A percentile compares a stretch with the other conserved stretches of the same genome.
Conservation (phyloP, 2,888 invertebrate genomes). For the Eueremaeus valkanovi region DNA sequence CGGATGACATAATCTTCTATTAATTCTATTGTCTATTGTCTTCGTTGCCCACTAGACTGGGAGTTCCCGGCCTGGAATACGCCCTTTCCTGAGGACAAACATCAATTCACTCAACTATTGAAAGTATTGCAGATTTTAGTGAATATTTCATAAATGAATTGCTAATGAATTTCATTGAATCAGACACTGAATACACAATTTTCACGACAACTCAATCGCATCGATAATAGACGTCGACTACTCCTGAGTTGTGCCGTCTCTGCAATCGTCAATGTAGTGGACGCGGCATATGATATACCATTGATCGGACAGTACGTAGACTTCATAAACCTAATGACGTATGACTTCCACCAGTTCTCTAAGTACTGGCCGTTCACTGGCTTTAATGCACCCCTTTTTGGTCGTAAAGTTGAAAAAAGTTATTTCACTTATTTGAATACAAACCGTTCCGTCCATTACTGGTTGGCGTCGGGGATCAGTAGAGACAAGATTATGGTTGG, state of each 20-base stretch:
- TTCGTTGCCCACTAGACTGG: slow-evolving; percentile 49
- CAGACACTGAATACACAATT: neutral
- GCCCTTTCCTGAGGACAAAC: slow-evolving; percentile 55
- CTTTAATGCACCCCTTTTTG: slow-evolving; percentile 70
- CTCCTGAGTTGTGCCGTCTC: slow-evolving; percentile 73
- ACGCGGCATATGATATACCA: slow-evolving; percentile 70
- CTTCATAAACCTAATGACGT: slow-evolving; percentile 81
- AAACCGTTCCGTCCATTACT: slow-evolving; percentile 71
- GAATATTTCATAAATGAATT: slow-evolving; percentile 68
- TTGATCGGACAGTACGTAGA: slow-evolving; percentile 75
- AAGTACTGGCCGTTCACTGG: slow-evolving; percentile 64
- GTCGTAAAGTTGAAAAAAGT: slow-evolving; percentile 60
- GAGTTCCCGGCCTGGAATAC: slow-evolving; percentile 70
- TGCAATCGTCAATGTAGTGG: slow-evolving; percentile 69
- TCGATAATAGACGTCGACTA: slow-evolving; percentile 39
- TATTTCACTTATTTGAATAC: slow-evolving; percentile 70
- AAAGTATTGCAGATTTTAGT: slow-evolving; percentile 42
- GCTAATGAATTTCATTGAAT: neutral
- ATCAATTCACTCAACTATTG: slow-evolving; percentile 43
- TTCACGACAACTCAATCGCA: neutral
- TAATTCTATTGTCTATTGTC: neutral
- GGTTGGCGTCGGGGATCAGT: slow-evolving; percentile 69
- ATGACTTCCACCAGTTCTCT: slow-evolving; percentile 78
- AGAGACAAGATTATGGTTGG: slow-evolving; percentile 74
- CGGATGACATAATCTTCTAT: no score